phyloP scores from a whole-genome alignment of 2,888 invertebrate species.

The Ophion costatus region DNA sequence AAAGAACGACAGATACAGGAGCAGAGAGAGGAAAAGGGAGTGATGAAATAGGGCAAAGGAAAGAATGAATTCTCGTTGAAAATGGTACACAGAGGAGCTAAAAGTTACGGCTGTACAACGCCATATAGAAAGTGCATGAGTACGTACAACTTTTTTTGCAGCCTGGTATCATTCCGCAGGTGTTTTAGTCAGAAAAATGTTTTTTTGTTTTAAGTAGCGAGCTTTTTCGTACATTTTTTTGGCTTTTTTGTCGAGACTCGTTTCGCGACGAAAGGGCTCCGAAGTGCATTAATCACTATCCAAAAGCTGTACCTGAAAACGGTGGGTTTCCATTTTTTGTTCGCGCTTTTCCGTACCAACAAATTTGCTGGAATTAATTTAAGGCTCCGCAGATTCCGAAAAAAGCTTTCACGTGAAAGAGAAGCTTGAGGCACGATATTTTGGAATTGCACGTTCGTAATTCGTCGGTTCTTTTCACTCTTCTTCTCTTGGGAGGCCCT shows the following conservation, averaged over 20 bases:
- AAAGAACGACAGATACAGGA: not conserved
- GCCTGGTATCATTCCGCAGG: conserved; percentile 22
- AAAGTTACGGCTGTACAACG: conserved; percentile 48
- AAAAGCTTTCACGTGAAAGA: not conserved
- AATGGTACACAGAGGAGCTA: conserved; percentile 40
- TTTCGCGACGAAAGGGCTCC: not conserved
- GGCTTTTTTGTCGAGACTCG: not conserved
- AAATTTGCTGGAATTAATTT: not conserved
- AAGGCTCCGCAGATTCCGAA: not conserved
- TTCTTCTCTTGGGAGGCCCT: not conserved
- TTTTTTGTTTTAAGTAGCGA: not conserved
- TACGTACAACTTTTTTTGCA: conserved; percentile 39
- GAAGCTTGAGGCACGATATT: not conserved
- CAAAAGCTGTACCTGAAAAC: not conserved
- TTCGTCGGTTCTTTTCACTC: not conserved
- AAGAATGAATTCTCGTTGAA: conserved; percentile 48
- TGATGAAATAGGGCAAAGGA: conserved; percentile 13
- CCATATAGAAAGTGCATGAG: conserved; percentile 44
- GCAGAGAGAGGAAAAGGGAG: conserved; percentile 1
- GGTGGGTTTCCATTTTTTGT: not conserved
- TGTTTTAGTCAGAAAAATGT: conserved; percentile 11
- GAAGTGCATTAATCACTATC: conserved; percentile 1
- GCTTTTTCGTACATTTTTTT: conserved; percentile 7
- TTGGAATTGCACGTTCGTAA: not conserved
- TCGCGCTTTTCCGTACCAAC: not conserved